phyloP scores from a whole-genome alignment of 2,797 vertebrate genomes.

The Myotis myotis region DNA sequence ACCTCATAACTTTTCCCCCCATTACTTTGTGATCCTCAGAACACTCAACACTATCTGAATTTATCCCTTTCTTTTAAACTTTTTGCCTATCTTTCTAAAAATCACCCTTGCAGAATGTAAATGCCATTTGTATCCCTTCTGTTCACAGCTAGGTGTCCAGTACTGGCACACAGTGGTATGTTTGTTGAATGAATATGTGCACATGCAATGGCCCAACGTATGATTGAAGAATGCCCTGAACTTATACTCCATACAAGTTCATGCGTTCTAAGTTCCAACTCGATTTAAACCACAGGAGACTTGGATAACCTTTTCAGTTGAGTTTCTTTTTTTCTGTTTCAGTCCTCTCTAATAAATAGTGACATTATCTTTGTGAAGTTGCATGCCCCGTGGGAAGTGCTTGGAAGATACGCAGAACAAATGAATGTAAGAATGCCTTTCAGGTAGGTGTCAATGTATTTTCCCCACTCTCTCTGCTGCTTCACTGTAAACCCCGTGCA shows the following conservation, averaged over 20 bases:
- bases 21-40: background rate
- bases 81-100: background rate
- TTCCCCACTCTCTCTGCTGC: conserved; percentile 42
- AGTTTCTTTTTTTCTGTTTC: conserved; percentile 84
- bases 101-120: background rate
- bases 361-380: conserved; percentile 97
- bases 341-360: conserved; percentile 93
- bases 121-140: background rate
- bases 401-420: conserved; percentile 95
- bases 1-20: background rate
- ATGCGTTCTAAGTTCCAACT: conserved; percentile 5
- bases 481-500: conserved; percentile 37
- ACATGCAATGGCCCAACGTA: background rate
- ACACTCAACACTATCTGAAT: background rate
- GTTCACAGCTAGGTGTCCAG: background rate
- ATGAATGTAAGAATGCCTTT: conserved; percentile 99
- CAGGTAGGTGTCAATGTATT: conserved; percentile 87
- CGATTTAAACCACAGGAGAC: background rate
- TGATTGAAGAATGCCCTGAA: background rate
- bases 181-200: background rate
- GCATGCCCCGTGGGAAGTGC: conserved; percentile 95
- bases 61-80: background rate
- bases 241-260: background rate
- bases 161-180: background rate
- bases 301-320: conserved; percentile 64